Evolutionary conservation across 37 sponge, comb jelly and placozoan genomes (phyloP).

Genomic region (Aplysina aerophoba): DNA sequence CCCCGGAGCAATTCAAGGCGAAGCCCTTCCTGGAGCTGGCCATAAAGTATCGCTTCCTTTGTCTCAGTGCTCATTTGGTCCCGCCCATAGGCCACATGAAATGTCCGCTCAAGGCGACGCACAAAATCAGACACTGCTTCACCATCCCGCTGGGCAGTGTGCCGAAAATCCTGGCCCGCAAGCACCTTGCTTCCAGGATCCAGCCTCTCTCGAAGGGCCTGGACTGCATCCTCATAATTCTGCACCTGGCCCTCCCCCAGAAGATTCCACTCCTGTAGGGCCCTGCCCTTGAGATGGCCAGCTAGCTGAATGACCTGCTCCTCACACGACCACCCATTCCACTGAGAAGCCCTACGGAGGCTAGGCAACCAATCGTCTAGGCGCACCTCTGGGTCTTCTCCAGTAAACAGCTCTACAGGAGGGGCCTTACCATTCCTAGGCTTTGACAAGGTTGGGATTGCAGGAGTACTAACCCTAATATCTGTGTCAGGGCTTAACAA

Average conservation of each 20-base stretch:
- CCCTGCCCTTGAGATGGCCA: constrained; percentile 54
- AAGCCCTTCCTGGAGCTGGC: constrained; percentile 59
- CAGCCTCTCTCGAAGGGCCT: constrained; percentile 27
- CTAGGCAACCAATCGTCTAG: constrained; percentile 59
- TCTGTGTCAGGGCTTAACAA: background rate
- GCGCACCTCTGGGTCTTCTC: constrained; percentile 47
- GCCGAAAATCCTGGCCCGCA: constrained; percentile 58
- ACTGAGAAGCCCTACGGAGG: constrained; percentile 32
- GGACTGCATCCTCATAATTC: background rate
- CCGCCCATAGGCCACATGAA: constrained; percentile 49
- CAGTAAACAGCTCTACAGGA: constrained; percentile 48
- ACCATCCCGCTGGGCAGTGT: constrained; percentile 27
- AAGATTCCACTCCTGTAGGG: constrained; percentile 68
- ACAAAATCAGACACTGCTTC: constrained; percentile 48
- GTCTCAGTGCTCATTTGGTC: constrained; percentile 41
- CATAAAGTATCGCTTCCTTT: constrained; percentile 31
- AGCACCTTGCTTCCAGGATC: constrained; percentile 35
- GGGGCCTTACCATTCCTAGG: too few species aligned
- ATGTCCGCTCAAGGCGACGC: constrained; percentile 21
- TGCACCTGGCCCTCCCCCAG: background rate
- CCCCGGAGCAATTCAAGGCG: constrained; percentile 28
- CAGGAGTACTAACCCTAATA: background rate
- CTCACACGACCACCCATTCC: constrained; percentile 55
- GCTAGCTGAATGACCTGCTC: constrained; percentile 63
- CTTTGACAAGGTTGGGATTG: too few species aligned